Evolutionary conservation across 2,797 vertebrate species (phyloP), one percentile per base, ranked within the genome.

Genomic region (Pampus argenteus): DNA sequence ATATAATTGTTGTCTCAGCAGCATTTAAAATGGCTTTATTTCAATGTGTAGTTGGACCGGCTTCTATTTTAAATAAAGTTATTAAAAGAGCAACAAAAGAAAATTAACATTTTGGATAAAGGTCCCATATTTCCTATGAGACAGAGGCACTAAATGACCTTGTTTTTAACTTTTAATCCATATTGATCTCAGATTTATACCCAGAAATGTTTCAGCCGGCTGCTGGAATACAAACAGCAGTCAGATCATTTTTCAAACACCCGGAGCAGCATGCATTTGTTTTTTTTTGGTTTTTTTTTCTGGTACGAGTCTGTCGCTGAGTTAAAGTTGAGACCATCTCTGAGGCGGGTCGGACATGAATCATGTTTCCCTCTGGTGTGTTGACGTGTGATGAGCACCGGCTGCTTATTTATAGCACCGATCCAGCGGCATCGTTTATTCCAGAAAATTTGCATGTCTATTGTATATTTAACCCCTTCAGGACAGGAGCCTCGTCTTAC

Each of bases 381-480:
- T 2, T 57, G 72, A 40, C 44, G 4, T 59, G 76, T 78, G 84
- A 85, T 68, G 75, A 87, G 76, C 66, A 20, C 66, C n/a, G 56
- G 20, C 72, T 68, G 76, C 73, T 88, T 87, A 89, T 91, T 93
- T 91, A 91, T 88, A 74, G 58, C 68, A 14, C 47, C 22, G 34
- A 80, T 73, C 66, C 82, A 34, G 70, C 56, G 25, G 59, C 74
- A 40, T 90, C 60, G 71, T 86, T 83, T 87, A 75, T 36, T 75
- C 64, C 75, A 38, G 54, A 64, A 61, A 65, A 91, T 92, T 89
- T 92, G 87, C 91, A 89, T 90, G 40, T 79, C 65, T 78, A 69
- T 89, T 86, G 73, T 72, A 44, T 66, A 44, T 79, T 83, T 84
- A 84, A 88, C 81, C 66, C 81, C 29, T 74, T 71, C 48, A 17